Evolutionary conservation across 2,888 invertebrate species (phyloP), one percentile per base, ranked within the genome.

Genomic region (Temnothorax ravouxi): DNA sequence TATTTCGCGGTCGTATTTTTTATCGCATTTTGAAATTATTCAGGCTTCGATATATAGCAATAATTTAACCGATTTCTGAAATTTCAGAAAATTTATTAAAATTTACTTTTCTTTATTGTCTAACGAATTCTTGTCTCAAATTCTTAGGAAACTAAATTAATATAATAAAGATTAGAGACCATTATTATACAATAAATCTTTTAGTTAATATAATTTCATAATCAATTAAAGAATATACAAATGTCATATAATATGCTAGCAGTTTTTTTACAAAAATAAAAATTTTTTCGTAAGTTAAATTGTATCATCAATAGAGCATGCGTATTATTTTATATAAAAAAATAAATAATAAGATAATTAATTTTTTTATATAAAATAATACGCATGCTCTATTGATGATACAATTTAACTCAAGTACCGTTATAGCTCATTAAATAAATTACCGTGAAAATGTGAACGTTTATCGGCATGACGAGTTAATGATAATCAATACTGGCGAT

Each of bases 371-470:
- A 38, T 62, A 38, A 66, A 66, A 25, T 76, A 18, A 76, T 38
- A 9, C 4, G 3, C 9, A 6, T 21, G 3, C 18, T 9, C 67
- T 79, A 83, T 86, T 34, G 29, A 13, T 13, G 25, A 52, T 29
- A 54, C 34, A 54, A 66, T 83, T 84, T 83, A 66, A 72, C 67
- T 81, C 69, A n/a, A 15, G 25, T 80, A 84, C 87, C 84, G 86
- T 88, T 89, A 89, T 89, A 89, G 66, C 85, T 84, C 85, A 76
- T 89, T 86, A 76, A 44, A 82, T 74, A 84, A 88, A 90, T 90
- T 87, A 87, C 79, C 34, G 64, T 72, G 54, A 67, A 84, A 82
- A 67, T 83, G 71, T 80, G 86, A 84, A 69, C 74, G 84, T 87
- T 90, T 87, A 89, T 89, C 85, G 79, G 25, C 34, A 59, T 59